phyloP scores from a whole-genome alignment of 2,113 vertebrate species.

The Oryctolagus cuniculus region mOryCun1.1 NC_091450.1:38662501-38663000 shows the following conservation, averaged over 20 bases:
- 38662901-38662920: neutral
- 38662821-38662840: neutral
- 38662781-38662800: rapidly evolving
- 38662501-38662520: rapidly evolving
- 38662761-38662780: neutral
- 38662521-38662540: neutral
- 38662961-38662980: neutral
- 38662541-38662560: neutral
- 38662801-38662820: rapidly evolving
- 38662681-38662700: rapidly evolving
- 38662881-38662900: neutral
- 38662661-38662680: neutral
- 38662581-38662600: neutral
- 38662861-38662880: neutral
- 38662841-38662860: rapidly evolving
- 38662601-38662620: no score
- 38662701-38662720: neutral
- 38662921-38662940: no score
- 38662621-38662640: rapidly evolving
- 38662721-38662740: neutral
- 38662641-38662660: neutral
- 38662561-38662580: neutral
- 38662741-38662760: neutral
- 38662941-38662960: neutral
- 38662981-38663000: neutral